phyloP scores from a whole-genome alignment of 35 echinoderm and acorn worm genomes.

The Hemicentrotus pulcherrimus region DNA sequence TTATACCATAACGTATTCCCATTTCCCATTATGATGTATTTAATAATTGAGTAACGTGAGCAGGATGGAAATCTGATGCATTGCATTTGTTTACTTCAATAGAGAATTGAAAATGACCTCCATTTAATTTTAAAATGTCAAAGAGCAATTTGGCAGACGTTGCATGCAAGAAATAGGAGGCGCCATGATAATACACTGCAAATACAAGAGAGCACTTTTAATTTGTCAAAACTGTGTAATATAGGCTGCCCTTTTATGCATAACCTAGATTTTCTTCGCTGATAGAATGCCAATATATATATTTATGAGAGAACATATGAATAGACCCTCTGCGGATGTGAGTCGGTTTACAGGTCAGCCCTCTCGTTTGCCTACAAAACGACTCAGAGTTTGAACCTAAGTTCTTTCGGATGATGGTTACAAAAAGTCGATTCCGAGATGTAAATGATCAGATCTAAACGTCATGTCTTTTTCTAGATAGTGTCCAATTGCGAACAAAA shows the following conservation, averaged over 20 bases:
- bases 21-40: background rate
- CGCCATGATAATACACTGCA: background rate
- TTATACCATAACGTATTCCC: background rate
- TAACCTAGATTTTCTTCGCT: no score
- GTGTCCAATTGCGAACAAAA: no score
- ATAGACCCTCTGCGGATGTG: no score
- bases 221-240: background rate
- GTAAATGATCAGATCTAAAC: no score
- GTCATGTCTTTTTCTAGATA: no score
- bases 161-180: background rate
- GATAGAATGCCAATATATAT: no score
- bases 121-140: no score
- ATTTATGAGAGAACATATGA: no score
- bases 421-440: background rate
- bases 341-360: no score
- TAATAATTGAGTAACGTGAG: background rate
- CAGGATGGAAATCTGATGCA: background rate
- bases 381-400: no score
- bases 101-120: background rate
- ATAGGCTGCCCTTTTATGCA: no score
- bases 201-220: constrained; percentile 1
- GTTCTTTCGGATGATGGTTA: background rate
- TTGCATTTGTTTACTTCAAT: background rate
- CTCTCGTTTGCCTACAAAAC: no score
- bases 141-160: background rate